phyloP scores from a whole-genome alignment of 2,797 vertebrate species.

The Lepus townsendii region DNA sequence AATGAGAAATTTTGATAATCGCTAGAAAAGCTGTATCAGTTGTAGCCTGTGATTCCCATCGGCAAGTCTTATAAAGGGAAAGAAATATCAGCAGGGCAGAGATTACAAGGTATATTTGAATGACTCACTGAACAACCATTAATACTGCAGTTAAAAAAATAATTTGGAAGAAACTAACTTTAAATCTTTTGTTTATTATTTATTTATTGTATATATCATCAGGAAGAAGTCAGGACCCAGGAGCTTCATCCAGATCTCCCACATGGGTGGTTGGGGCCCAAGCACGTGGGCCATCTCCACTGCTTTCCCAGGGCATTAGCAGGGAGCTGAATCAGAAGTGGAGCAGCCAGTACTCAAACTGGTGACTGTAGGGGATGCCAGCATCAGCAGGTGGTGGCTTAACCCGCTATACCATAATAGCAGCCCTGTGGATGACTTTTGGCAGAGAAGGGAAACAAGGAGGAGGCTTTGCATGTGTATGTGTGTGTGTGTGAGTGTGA shows the following conservation, averaged over 20 bases:
- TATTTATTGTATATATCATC: background rate
- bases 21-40: background rate
- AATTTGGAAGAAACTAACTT: background rate
- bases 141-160: background rate
- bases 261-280: no score
- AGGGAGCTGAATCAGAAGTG: no score
- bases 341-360: no score
- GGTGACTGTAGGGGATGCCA: no score
- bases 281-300: no score
- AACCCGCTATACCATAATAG: no score
- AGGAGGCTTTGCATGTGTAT: background rate
- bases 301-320: no score
- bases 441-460: background rate
- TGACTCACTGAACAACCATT: background rate
- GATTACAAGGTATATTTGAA: background rate
- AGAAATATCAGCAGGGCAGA: background rate
- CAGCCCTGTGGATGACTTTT: background rate
- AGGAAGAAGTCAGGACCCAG: no score
- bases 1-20: background rate
- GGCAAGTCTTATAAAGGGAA: background rate
- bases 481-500: background rate
- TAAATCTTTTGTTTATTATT: background rate
- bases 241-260: no score
- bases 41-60: background rate
- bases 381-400: no score